These are phyloP conservation scores for Microplitis manilae DNA, from an alignment of 2,888 invertebrate genomes.

Conservation along the genomic window DNA sequence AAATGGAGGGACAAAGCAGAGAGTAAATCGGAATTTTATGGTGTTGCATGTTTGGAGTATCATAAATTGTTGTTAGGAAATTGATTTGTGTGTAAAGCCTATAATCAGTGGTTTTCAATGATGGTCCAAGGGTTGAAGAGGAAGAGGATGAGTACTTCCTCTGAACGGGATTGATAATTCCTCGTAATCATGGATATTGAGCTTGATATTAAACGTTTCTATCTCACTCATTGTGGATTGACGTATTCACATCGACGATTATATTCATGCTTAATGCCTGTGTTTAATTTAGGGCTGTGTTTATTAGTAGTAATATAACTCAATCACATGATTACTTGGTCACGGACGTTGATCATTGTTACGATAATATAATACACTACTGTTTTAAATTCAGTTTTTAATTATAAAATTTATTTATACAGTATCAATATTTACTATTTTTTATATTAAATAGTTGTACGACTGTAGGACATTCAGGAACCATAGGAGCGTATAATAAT, in stretches of 20 bases:
- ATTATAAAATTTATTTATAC: background rate
- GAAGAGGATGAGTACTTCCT: background rate
- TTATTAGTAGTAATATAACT: background rate
- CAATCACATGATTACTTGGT: background rate
- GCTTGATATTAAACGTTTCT: background rate
- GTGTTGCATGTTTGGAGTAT: background rate
- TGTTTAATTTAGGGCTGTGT: background rate
- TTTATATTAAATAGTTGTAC: no score
- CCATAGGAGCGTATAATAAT: no score
- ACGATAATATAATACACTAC: background rate
- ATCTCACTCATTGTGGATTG: background rate
- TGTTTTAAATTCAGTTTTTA: background rate
- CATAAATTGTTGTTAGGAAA: background rate
- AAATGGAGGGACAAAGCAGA: background rate
- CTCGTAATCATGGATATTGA: slow-evolving; percentile 1
- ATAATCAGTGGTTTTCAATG: slow-evolving; percentile 14
- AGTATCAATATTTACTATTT: background rate
- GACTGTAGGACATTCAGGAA: no score
- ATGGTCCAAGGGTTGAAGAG: background rate
- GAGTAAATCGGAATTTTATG: background rate
- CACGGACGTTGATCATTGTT: background rate
- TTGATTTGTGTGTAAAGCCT: background rate
- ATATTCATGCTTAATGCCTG: background rate
- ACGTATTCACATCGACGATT: background rate
- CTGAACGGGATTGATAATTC: slow-evolving; percentile 6